Conservation (phyloP, 2,888 invertebrate genomes). For the Caenorhabditis sp. region DNA sequence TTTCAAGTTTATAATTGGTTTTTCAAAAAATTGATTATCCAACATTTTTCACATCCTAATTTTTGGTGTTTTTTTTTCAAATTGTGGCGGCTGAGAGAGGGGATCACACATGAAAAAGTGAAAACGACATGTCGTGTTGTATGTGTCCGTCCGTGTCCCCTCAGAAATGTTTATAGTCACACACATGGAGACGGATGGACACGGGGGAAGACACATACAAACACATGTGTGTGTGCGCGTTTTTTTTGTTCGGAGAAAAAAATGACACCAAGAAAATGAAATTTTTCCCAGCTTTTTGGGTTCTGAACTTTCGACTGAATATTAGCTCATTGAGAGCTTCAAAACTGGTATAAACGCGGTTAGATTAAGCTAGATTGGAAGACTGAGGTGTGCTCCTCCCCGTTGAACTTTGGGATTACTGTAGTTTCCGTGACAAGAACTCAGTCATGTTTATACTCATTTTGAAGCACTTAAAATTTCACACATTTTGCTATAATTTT, state of each 20-base stretch:
- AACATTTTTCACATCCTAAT: too few relatives aligned
- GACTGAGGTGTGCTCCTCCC: too few relatives aligned
- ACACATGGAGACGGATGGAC: constrained; percentile 13
- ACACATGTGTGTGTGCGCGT: background rate
- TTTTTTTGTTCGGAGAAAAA: background rate
- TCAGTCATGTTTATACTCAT: background rate
- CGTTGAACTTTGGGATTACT: too few relatives aligned
- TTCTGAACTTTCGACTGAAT: too few relatives aligned
- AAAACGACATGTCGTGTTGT: constrained; percentile 27
- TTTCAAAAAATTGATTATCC: background rate
- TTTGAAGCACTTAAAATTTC: background rate
- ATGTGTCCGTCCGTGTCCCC: background rate
- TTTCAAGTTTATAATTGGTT: background rate
- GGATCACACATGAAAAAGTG: constrained; percentile 33
- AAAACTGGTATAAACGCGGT: too few relatives aligned
- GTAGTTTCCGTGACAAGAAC: background rate
- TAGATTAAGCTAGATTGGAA: too few relatives aligned
- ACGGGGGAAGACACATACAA: constrained; percentile 2
- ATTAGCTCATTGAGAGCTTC: too few relatives aligned
- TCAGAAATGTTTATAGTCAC: constrained; percentile 30
- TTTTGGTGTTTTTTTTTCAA: too few relatives aligned
- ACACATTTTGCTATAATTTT: too few relatives aligned
- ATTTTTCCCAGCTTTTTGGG: too few relatives aligned
- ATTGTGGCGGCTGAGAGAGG: background rate
- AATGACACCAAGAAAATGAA: background rate